Conservation (phyloP, 2,888 invertebrate genomes). For the Cheilosia grossa region DNA sequence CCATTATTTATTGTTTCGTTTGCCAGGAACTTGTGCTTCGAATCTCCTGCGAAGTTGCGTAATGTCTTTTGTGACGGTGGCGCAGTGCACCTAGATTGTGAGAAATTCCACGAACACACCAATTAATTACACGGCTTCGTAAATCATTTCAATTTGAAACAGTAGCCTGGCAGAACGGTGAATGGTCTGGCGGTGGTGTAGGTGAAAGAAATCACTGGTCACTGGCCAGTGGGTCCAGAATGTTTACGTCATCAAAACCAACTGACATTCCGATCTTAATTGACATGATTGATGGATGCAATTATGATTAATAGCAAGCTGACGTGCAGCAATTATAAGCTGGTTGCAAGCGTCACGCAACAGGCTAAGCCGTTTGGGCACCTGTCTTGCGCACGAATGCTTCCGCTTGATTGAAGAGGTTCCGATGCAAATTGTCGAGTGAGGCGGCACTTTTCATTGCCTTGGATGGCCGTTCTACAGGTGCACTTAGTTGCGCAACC, state of each 20-base stretch:
- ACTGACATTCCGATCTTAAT: conserved; percentile 67
- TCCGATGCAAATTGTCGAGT: conserved; percentile 33
- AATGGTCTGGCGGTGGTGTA: neutral
- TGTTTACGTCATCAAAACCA: conserved; percentile 53
- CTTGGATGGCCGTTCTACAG: neutral
- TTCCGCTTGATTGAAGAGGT: conserved; percentile 42
- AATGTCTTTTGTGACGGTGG: conserved; percentile 34
- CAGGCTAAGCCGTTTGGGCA: conserved; percentile 34
- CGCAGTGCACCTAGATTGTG: conserved; percentile 18
- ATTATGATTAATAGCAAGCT: conserved; percentile 65
- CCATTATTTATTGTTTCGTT: conserved; percentile 36
- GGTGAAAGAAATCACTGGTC: conserved; percentile 24
- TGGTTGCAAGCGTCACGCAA: conserved; percentile 18
- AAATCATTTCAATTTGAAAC: conserved; percentile 62
- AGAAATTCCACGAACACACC: conserved; percentile 68
- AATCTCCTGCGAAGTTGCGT: conserved; percentile 39
- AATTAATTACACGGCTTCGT: conserved; percentile 67
- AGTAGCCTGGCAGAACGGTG: conserved; percentile 26
- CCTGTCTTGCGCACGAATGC: conserved; percentile 19
- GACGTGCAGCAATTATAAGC: conserved; percentile 17
- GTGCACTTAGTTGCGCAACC: neutral
- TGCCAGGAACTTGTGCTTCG: conserved; percentile 40
- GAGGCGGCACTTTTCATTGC: neutral
- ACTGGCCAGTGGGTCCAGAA: conserved; percentile 7
- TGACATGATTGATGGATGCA: conserved; percentile 71